phyloP scores from a whole-genome alignment of 2,113 vertebrate genomes.

The Peucedramus taeniatus region DNA sequence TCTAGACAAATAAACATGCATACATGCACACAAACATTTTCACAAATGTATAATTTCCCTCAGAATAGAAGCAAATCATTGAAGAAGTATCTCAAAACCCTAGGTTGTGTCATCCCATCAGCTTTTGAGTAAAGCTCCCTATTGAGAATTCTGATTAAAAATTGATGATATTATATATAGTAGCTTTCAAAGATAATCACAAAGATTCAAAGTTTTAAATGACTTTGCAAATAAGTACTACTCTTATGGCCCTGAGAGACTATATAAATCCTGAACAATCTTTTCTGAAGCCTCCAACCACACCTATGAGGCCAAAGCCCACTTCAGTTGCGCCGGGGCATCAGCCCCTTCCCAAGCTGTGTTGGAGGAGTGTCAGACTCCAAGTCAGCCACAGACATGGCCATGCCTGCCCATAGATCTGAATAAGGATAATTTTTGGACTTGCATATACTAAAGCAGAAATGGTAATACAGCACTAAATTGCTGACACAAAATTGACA shows the following conservation, averaged over 20 bases:
- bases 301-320: not conserved
- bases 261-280: not conserved
- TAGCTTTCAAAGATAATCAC: not conserved
- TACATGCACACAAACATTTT: not conserved
- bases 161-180: not conserved
- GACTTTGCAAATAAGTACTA: not conserved
- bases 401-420: not conserved
- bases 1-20: not conserved
- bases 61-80: not conserved
- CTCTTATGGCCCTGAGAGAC: not conserved
- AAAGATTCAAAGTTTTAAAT: not conserved
- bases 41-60: not conserved
- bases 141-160: constrained; percentile 16
- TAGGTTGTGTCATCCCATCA: not conserved
- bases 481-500: not conserved
- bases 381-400: not conserved
- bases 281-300: not conserved
- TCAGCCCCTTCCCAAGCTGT: rapidly evolving
- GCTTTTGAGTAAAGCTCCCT: not conserved
- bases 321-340: not conserved
- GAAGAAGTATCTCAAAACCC: not conserved
- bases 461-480: not conserved
- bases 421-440: not conserved
- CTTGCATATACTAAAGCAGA: not conserved
- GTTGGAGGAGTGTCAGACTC: rapidly evolving